Evolutionary conservation across 2,888 invertebrate species (phyloP), one percentile per base, ranked within the genome.

Genomic region (Deilephila elpenor): DNA sequence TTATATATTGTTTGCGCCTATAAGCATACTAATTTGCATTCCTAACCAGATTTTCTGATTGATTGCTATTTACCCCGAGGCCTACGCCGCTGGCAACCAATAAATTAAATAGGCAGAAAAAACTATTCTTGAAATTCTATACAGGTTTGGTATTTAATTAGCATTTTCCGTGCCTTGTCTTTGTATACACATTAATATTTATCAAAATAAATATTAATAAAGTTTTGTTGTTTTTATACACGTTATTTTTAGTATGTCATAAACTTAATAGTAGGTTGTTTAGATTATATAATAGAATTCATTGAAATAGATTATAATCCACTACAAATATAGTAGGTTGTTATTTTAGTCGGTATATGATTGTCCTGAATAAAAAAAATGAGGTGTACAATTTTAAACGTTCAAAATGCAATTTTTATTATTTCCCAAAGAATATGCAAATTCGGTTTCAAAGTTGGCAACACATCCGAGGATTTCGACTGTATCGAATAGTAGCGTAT

Each of bases 401-500:
- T 11, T 44, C 44, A 11, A 11, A 44, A 44, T 44, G 44, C 44
- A 44, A 44, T 44, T 62, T 62, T 25, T 62, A n/a, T 32, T 6
- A 37, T 1, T 37, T n/a, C 37, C 3, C 20, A 62, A 62, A 62
- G 62, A 64, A 64, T 44, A 64, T 64, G 37, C 64, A 64, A 64
- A 64, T 64, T 64, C 44, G 20, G 14, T 37, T 64, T 64, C n/a
- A 44, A 64, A 44, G 4, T 64, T 44, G 64, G 64, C 64, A 64
- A 64, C 64, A 64, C 44, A 37, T 7, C 14, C 37, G n/a, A 64
- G 37, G 64, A 44, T 44, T 64, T 44, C 44, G 44, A 64, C 14
- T 37, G 37, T 64, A 64, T 64, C 37, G 20, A 64, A 44, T 64
- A 37, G 37, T 19, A 11, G 64, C 37, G 37, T 44, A 64, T 64